A percentile compares a stretch with the other conserved stretches of the same genome.
Evolutionary conservation across 1,140 invertebrate species (phyloP).

Genomic region (Drosophila virilis): DNA sequence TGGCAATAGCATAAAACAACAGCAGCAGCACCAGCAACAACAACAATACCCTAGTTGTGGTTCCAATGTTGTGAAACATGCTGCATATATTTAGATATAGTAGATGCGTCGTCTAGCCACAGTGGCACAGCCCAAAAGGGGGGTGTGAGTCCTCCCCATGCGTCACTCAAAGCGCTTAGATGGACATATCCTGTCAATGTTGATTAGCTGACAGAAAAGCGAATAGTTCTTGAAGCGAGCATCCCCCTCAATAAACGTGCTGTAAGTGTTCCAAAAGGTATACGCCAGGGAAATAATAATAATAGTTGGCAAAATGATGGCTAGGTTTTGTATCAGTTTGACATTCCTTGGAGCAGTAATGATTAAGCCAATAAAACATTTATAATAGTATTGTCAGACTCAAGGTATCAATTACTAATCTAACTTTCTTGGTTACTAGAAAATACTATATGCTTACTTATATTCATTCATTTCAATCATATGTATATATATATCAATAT

Average conservation of each 20-base stretch:
- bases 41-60: slow-evolving; percentile 29
- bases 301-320: background rate
- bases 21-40: slow-evolving; percentile 11
- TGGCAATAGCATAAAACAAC: slow-evolving; percentile 70
- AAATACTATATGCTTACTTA: no score
- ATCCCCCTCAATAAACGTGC: background rate
- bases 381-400: no score
- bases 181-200: slow-evolving; percentile 35
- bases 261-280: background rate
- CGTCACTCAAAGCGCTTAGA: slow-evolving; percentile 5
- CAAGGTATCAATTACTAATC: no score
- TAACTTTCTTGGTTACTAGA: no score
- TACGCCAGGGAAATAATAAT: background rate
- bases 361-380: no score
- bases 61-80: slow-evolving; percentile 56
- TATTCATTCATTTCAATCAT: no score
- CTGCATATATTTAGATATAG: slow-evolving; percentile 79
- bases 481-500: no score
- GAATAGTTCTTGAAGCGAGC: slow-evolving; percentile 6
- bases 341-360: no score
- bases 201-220: slow-evolving; percentile 23
- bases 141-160: background rate
- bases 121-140: slow-evolving; percentile 30
- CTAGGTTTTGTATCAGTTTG: no score
- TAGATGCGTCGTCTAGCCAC: slow-evolving; percentile 62